Conservation (phyloP, 2,797 vertebrate species). For the Merluccius polli region DNA sequence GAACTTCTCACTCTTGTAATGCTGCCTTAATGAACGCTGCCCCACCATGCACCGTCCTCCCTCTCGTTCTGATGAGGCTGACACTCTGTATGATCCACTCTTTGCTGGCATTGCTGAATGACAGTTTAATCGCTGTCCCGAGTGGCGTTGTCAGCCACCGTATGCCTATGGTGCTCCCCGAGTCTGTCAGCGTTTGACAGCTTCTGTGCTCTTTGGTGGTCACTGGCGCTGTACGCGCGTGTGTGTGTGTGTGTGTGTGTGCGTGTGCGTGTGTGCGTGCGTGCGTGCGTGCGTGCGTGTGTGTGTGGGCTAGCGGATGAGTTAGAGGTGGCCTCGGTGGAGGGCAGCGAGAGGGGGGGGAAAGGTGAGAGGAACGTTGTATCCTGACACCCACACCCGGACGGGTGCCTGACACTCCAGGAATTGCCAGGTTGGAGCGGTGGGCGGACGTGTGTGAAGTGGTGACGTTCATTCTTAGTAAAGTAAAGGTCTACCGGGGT, state of each 20-base stretch:
- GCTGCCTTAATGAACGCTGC: conserved; percentile 52
- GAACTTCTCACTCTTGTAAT: conserved; percentile 45
- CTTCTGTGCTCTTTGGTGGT: conserved; percentile 17
- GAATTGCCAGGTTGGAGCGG: not conserved
- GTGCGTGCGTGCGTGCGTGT: too few relatives aligned
- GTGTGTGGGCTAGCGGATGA: not conserved
- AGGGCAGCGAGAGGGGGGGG: not conserved
- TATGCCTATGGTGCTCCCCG: not conserved
- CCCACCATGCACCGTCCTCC: conserved; percentile 9
- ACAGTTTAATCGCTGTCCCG: conserved; percentile 47
- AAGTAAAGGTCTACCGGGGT: not conserved
- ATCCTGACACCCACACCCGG: conserved; percentile 56
- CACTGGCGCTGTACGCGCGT: not conserved
- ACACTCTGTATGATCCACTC: conserved; percentile 15
- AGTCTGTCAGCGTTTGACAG: conserved; percentile 32
- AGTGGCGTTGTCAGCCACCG: conserved; percentile 8
- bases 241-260: too few relatives aligned
- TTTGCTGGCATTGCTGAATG: conserved; percentile 36
- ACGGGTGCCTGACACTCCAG: conserved; percentile 2
- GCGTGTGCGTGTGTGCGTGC: too few relatives aligned
- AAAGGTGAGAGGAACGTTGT: conserved; percentile 22
- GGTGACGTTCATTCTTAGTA: not conserved
- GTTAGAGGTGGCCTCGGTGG: not conserved
- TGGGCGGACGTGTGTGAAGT: not conserved
- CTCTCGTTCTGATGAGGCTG: conserved; percentile 27